Conservation (phyloP, 2,888 invertebrate species). For the Lymantria monacha region DNA sequence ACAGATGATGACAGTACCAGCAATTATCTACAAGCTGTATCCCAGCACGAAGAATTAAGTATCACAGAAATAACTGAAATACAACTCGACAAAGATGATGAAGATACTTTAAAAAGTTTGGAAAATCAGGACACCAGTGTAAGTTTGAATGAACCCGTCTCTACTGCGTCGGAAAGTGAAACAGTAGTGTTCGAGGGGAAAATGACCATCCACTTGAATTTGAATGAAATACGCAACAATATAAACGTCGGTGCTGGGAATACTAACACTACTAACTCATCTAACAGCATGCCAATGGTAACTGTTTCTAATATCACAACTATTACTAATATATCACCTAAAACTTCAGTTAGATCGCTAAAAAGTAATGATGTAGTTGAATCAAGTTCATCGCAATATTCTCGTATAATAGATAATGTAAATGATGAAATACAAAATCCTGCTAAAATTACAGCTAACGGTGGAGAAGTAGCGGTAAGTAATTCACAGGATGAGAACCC, state of each 20-base stretch:
- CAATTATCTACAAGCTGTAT: conserved; percentile 69
- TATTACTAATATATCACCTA: conserved; percentile 79
- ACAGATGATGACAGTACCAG: conserved; percentile 71
- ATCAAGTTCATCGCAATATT: conserved; percentile 55
- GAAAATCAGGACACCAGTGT: conserved; percentile 80
- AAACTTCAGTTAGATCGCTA: conserved; percentile 76
- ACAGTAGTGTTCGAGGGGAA: conserved; percentile 80
- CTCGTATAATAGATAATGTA: conserved; percentile 46
- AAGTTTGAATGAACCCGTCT: conserved; percentile 77
- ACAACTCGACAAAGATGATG: conserved; percentile 77
- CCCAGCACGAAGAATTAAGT: conserved; percentile 71
- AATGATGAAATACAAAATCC: conserved; percentile 42
- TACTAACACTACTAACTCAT: conserved; percentile 60
- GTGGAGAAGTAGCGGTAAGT: conserved; percentile 59
- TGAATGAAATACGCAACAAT: conserved; percentile 78
- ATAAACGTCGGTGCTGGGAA: conserved; percentile 72
- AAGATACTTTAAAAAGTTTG: conserved; percentile 78
- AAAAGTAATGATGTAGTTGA: conserved; percentile 57
- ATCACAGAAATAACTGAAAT: conserved; percentile 75
- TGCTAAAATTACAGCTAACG: conserved; percentile 51
- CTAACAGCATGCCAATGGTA: conserved; percentile 80
- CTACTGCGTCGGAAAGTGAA: conserved; percentile 73
- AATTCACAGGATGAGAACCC: conserved; percentile 70
- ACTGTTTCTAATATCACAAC: conserved; percentile 81
- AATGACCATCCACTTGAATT: conserved; percentile 79